phyloP scores from a whole-genome alignment of 2,113 vertebrate genomes.

The Pardalotus punctatus region DNA sequence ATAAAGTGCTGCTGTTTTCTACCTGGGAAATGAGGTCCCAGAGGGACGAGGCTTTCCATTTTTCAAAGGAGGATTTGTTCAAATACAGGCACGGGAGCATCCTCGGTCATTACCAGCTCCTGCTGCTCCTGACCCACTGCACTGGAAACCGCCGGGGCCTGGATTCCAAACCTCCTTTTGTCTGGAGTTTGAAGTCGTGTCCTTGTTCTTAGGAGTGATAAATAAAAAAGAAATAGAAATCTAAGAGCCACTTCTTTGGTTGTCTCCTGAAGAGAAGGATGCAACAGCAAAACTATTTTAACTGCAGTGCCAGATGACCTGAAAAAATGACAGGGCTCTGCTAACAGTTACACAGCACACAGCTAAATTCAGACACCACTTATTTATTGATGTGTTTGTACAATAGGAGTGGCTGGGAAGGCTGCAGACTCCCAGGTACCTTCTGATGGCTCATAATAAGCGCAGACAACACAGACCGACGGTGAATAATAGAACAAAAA shows the following conservation, averaged over 20 bases:
- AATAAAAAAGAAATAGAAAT: background rate
- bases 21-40: slow-evolving; percentile 21
- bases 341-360: background rate
- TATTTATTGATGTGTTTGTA: slow-evolving; percentile 66
- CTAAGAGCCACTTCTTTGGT: background rate
- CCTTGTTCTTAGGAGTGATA: background rate
- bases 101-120: background rate
- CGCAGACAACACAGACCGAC: slow-evolving; percentile 29
- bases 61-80: slow-evolving; percentile 1
- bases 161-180: background rate
- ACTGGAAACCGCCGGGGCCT: accelerated
- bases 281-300: background rate
- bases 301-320: slow-evolving; percentile 23
- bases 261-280: slow-evolving; percentile 39
- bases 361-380: slow-evolving; percentile 32
- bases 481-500: slow-evolving; percentile 77
- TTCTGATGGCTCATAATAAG: slow-evolving; percentile 62
- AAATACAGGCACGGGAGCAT: background rate
- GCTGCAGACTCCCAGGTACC: slow-evolving; percentile 25
- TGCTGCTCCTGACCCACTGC: background rate
- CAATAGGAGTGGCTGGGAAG: slow-evolving; percentile 51
- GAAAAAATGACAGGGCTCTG: slow-evolving; percentile 36
- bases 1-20: background rate
- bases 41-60: background rate
- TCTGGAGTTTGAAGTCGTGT: background rate